These are phyloP conservation scores for Falco biarmicus DNA, from an alignment of 2,797 vertebrate species.

Conservation along the genomic window DNA sequence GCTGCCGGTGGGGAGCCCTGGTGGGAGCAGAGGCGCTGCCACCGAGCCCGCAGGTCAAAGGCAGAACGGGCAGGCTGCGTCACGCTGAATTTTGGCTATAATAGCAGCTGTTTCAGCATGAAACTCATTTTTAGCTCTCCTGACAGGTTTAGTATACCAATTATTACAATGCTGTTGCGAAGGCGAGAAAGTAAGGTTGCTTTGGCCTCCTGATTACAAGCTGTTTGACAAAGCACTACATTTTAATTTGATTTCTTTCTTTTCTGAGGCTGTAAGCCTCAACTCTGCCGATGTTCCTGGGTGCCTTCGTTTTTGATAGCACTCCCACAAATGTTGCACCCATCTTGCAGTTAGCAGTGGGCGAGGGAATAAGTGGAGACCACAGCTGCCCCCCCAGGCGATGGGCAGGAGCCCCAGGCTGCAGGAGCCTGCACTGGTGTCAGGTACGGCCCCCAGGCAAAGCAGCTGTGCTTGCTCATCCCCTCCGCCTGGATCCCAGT, in stretches of 20 bases:
- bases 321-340: rapidly evolving
- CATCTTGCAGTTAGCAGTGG: not conserved
- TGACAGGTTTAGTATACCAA: not conserved
- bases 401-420: not conserved
- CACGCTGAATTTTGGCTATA: not conserved
- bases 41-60: rapidly evolving
- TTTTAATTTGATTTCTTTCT: not conserved
- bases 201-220: not conserved
- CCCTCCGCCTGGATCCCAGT: not conserved
- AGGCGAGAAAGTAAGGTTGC: rapidly evolving
- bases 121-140: not conserved
- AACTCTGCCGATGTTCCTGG: not conserved
- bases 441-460: rapidly evolving
- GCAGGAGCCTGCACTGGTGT: rapidly evolving
- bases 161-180: not conserved
- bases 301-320: rapidly evolving
- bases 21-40: not conserved
- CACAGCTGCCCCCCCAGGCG: not conserved
- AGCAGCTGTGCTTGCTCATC: not conserved
- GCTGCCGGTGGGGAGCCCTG: not conserved
- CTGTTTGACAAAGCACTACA: not conserved
- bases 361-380: rapidly evolving
- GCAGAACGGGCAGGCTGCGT: not conserved
- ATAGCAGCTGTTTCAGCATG: not conserved
- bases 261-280: not conserved